Percentiles rank a stretch among this genome's conserved stretches.
Evolutionary conservation across 2,797 vertebrate species (phyloP).

Genomic region (Tarsius wallacei): DNA sequence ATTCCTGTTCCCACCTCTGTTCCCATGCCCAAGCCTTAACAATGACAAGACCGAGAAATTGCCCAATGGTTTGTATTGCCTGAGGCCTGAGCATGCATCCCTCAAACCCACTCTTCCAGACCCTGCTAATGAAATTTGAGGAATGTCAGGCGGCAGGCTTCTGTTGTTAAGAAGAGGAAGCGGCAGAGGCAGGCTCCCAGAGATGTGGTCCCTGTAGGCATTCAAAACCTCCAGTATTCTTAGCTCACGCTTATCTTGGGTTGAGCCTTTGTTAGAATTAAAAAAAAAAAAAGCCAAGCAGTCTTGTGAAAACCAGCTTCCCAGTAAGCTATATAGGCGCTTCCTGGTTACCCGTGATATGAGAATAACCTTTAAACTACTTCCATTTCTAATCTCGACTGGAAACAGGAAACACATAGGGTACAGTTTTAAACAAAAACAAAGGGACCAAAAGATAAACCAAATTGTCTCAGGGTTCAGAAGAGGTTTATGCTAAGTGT

Average conservation of each 20-base stretch:
- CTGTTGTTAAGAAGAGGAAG: conserved; percentile 61
- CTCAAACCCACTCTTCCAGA: conserved; percentile 59
- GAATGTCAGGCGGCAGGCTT: conserved; percentile 61
- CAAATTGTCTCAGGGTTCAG: conserved; percentile 83
- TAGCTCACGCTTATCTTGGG: conserved; percentile 73
- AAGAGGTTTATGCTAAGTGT: conserved; percentile 84
- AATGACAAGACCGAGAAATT: conserved; percentile 50
- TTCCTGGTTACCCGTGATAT: conserved; percentile 80
- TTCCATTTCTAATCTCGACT: conserved; percentile 82
- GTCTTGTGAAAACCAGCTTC: conserved; percentile 75
- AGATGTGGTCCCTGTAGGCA: conserved; percentile 57
- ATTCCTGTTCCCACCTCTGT: not conserved
- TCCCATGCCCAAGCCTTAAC: not conserved
- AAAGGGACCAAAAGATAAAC: conserved; percentile 85
- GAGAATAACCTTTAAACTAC: conserved; percentile 84
- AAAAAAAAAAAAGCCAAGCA: not conserved
- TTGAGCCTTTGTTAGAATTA: conserved; percentile 64
- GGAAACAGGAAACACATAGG: conserved; percentile 81
- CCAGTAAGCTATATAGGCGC: conserved; percentile 54
- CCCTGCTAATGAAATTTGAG: conserved; percentile 75
- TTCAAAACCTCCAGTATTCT: conserved; percentile 70
- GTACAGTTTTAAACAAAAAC: conserved; percentile 84
- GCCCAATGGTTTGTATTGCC: not conserved
- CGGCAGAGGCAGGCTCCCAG: conserved; percentile 22
- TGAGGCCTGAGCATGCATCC: not conserved